Base-by-base conservation (phyloP, 2,113 vertebrate genomes). In the Urocitellus parryii region DNA sequence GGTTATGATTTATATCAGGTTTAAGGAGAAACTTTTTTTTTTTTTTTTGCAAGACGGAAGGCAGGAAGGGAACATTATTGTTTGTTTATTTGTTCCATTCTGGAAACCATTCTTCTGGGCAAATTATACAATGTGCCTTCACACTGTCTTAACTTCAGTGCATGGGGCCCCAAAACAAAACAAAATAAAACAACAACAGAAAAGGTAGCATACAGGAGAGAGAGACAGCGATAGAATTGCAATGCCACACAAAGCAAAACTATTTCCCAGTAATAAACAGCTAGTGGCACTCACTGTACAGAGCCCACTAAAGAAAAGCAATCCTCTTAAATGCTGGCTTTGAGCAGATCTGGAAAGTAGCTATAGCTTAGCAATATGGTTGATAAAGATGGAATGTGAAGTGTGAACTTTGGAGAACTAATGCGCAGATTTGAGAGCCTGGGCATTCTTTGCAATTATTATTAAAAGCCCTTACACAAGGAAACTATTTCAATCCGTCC, bases 311-410 rank as follows among this genome's bases (percentile, higher is more conserved):
- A 63, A 92, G 61, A 51, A 65, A 82, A 82, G 70, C 61, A 51
- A 39, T 92, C 76, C 45, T 87, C 65, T 90, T 90, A 72, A 45
- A 78, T 10, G 37, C n/a, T 17, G 81, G 37, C 53, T 86, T 92
- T 65, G 77, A 79, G 56, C 45, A 97, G 39, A 58, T 61, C 37
- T 84, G 34, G 51, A 37, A 53, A 80, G 82, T 6, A n/a, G 74
- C 65, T 51, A 24, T 37, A 25, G 34, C 42, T 76, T 53, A 91
- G 70, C 68, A 53, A n/a, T 39, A 63, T 24, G 9, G 76, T 48
- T 73, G 76, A 67, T 51, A 51, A 68, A 77, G 80, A 81, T 5
- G 4, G 18, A 45, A 0, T 2, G 1, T n/a, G 51, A 37, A 65
- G 24, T 53, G 12, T 25, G 68, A 34, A 73, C 39, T 70, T 85